phyloP scores from a whole-genome alignment of 2,888 invertebrate genomes.

The Toxonevra muliebris region DNA sequence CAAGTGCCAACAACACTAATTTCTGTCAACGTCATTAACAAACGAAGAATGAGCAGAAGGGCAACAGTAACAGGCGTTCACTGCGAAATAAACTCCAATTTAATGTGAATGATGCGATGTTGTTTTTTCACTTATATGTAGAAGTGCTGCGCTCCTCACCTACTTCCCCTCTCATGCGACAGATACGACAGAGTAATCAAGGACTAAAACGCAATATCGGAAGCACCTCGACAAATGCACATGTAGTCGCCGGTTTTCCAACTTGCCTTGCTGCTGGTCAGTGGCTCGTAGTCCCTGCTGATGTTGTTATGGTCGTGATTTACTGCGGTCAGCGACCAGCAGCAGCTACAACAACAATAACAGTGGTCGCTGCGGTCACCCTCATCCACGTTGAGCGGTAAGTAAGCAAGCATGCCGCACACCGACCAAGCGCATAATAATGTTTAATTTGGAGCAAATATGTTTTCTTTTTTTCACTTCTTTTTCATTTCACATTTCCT shows the following conservation, averaged over 20 bases:
- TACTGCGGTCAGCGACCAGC: constrained; percentile 54
- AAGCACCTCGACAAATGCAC: constrained; percentile 58
- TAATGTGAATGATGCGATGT: constrained; percentile 42
- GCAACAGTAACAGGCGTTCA: constrained; percentile 62
- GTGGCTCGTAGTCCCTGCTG: constrained; percentile 40
- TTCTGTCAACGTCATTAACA: constrained; percentile 58
- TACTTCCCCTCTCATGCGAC: constrained; percentile 10
- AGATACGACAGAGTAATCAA: constrained; percentile 9
- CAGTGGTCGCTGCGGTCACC: constrained; percentile 16
- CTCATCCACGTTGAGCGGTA: constrained; percentile 11
- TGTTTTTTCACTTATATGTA: constrained; percentile 27
- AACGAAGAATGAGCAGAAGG: constrained; percentile 37
- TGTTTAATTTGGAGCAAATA: constrained; percentile 59
- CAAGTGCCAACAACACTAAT: constrained; percentile 36
- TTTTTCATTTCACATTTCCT: constrained; percentile 25
- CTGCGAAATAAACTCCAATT: constrained; percentile 64
- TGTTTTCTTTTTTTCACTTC: constrained; percentile 38
- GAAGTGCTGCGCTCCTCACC: constrained; percentile 12
- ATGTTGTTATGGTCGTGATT: constrained; percentile 57
- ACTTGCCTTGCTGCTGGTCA: background rate
- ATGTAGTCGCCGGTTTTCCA: constrained; percentile 34
- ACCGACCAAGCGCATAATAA: constrained; percentile 53
- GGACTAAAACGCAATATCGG: constrained; percentile 39
- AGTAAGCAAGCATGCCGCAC: constrained; percentile 20
- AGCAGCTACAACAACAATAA: constrained; percentile 17